A percentile compares a stretch with the other conserved stretches of the same genome.
Conservation (phyloP, 2,888 invertebrate genomes). For the Mallateleia sp. region DNA sequence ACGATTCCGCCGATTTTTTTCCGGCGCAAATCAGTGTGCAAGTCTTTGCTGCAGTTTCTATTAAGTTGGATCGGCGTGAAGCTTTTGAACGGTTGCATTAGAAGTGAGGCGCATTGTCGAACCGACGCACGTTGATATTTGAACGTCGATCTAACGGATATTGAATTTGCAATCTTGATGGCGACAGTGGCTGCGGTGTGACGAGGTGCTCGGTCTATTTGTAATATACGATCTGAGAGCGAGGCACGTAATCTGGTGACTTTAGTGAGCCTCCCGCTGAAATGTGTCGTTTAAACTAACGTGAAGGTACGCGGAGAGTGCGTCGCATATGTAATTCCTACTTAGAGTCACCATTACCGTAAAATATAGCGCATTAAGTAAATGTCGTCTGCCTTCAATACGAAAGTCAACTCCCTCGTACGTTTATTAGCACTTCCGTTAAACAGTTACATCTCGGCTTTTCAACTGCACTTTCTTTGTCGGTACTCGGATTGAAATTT, state of each 20-base stretch:
- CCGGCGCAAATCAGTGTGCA: conserved; percentile 68
- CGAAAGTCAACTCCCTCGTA: conserved; percentile 72
- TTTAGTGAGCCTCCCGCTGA: conserved; percentile 83
- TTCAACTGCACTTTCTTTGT: conserved; percentile 46
- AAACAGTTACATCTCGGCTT: conserved; percentile 51
- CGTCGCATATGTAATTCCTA: conserved; percentile 88
- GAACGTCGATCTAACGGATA: conserved; percentile 81
- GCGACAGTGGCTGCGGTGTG: conserved; percentile 81
- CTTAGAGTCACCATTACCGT: conserved; percentile 87
- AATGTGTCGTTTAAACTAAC: conserved; percentile 88
- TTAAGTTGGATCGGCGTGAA: conserved; percentile 57
- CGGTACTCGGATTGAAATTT: conserved; percentile 38
- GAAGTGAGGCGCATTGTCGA: conserved; percentile 65
- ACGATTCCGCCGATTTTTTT: conserved; percentile 57
- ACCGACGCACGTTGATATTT: conserved; percentile 76
- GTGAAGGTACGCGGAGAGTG: conserved; percentile 88
- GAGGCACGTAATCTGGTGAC: conserved; percentile 81
- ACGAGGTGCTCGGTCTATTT: conserved; percentile 77
- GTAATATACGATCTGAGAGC: conserved; percentile 80
- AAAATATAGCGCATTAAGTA: conserved; percentile 85
- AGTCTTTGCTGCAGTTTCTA: conserved; percentile 53
- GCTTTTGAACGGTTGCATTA: conserved; percentile 71
- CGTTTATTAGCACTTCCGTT: conserved; percentile 64
- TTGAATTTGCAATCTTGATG: conserved; percentile 85
- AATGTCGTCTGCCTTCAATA: conserved; percentile 76